A percentile compares a stretch with the other conserved stretches of the same genome.
phyloP scores from a whole-genome alignment of 2,888 invertebrate genomes.

The Stegophylla sp. region DNA sequence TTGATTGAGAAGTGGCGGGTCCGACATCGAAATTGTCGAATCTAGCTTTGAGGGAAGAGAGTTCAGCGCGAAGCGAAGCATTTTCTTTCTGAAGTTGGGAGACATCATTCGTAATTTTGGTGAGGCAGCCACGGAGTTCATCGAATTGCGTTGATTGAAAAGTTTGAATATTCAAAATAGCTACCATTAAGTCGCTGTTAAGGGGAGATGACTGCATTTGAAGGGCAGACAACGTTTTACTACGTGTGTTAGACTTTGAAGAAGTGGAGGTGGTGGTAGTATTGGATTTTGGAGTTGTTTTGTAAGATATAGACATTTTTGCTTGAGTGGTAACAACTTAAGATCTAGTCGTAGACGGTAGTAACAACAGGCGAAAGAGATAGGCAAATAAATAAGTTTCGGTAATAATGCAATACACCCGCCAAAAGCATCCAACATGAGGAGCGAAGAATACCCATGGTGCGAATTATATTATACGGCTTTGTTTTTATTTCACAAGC shows the following conservation, averaged over 20 bases:
- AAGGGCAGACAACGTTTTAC: neutral
- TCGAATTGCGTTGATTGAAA: neutral
- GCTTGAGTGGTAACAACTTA: too few relatives aligned
- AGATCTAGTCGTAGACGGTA: too few relatives aligned
- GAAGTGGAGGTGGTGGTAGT: neutral
- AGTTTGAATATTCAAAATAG: neutral
- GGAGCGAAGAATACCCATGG: too few relatives aligned
- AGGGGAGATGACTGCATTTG: neutral
- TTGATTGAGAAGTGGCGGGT: too few relatives aligned
- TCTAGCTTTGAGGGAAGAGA: neutral
- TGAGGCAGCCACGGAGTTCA: neutral
- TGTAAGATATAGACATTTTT: too few relatives aligned
- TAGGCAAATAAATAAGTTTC: too few relatives aligned
- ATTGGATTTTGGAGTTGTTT: too few relatives aligned
- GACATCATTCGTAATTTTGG: neutral
- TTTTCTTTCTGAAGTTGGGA: conserved; percentile 1
- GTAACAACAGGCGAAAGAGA: too few relatives aligned
- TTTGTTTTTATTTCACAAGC: too few relatives aligned
- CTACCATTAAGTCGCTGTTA: neutral
- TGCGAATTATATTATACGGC: too few relatives aligned
- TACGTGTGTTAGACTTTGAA: neutral
- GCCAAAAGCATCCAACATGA: too few relatives aligned
- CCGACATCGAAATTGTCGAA: neutral
- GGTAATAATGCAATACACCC: too few relatives aligned
- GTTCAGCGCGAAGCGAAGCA: neutral